Base-by-base conservation (phyloP, 2,888 invertebrate species). In the Uloborus plumipes region DNA sequence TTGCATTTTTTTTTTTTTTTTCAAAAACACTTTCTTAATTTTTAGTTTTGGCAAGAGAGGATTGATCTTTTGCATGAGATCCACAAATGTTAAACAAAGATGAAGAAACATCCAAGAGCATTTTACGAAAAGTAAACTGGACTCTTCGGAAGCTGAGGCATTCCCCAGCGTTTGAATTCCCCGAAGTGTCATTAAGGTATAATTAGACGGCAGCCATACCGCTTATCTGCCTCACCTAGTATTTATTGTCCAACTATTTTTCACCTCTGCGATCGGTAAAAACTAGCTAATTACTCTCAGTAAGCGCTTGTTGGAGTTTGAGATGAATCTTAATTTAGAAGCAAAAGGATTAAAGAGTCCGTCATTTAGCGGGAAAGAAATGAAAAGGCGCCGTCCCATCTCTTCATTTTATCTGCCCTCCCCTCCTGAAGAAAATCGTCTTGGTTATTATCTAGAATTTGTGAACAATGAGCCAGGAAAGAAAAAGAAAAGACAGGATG, bases 261-360 rank as follows among this genome's bases (percentile, higher is more conserved):
- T 82, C 81, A 82, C 70, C 81, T 26, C 65, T 58, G 31, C 74
- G 80, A 81, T 81, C 81, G 71, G 75, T 70, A 82, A 82, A 75
- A 82, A 82, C 65, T 53, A 67, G 71, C 75, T 82, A 82, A 82
- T 82, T 82, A 82, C 81, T 82, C 81, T 64, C 65, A 74, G 69
- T 81, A 81, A 70, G 80, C 64, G 74, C 64, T 79, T 80, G 80
- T 74, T 70, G 69, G 74, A 74, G 53, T 82, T 71, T 65, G 64
- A 75, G 75, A 82, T 82, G 81, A 82, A 82, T 82, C 81, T 82
- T 82, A 82, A 82, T 82, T 82, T 81, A 49, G 80, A 70, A 55
- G 74, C 80, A 81, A 81, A 75, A 71, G 74, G 80, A 75, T 81
- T 74, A 74, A 61, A 74, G 70, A 70, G 74, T 71, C 76, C 81